phyloP scores from a whole-genome alignment of 2,797 vertebrate species.

The Tragopan temminckii region DNA sequence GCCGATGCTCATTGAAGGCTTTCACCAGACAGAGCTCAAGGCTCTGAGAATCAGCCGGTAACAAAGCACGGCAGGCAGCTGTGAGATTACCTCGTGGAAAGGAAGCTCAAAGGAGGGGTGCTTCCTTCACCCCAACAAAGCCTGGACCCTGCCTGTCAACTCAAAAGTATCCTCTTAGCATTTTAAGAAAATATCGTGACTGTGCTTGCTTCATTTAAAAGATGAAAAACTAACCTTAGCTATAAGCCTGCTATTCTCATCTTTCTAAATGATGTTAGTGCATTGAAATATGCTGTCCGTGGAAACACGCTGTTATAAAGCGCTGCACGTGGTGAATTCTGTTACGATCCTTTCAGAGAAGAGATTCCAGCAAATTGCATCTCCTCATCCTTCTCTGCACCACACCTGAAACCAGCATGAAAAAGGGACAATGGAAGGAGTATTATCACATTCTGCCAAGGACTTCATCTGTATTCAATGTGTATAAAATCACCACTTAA shows the following conservation, averaged over 20 bases:
- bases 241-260: not conserved
- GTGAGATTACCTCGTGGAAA: not conserved
- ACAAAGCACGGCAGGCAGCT: constrained; percentile 4
- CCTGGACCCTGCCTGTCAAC: not conserved
- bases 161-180: not conserved
- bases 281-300: constrained; percentile 11
- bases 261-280: not conserved
- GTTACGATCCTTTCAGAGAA: not conserved
- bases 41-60: not conserved
- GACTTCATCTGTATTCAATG: constrained; percentile 58
- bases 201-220: not conserved
- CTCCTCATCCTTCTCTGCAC: not conserved
- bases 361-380: constrained; percentile 18
- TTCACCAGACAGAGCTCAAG: not conserved
- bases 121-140: not conserved
- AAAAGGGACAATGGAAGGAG: constrained; percentile 1
- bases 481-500: constrained; percentile 4
- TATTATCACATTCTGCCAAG: constrained; percentile 36
- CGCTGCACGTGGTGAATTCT: not conserved
- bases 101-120: not conserved
- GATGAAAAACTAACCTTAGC: not conserved
- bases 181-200: not conserved
- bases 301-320: not conserved
- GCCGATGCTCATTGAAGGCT: not conserved
- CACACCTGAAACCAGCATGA: constrained; percentile 2